Conservation (phyloP, 2,888 invertebrate species). For the Phyllotreta striolata region DNA sequence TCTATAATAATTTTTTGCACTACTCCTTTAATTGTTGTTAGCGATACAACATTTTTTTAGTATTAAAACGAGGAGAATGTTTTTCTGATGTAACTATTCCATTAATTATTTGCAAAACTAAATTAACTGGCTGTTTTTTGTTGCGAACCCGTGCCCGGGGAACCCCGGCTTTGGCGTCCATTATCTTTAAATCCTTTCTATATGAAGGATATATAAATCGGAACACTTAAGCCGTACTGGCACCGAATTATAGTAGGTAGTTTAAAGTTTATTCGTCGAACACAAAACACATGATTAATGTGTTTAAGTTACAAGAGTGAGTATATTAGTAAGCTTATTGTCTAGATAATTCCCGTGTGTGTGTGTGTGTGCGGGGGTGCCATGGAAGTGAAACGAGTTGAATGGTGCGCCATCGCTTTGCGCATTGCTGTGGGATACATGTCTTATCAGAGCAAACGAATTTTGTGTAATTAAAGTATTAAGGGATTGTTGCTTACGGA, state of each 20-base stretch:
- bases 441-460: slow-evolving; percentile 45
- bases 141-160: not conserved
- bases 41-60: no score
- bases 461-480: slow-evolving; percentile 46
- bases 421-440: slow-evolving; percentile 20
- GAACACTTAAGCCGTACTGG: slow-evolving; percentile 31
- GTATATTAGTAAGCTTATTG: slow-evolving; percentile 41
- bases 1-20: no score
- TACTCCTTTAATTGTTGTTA: no score
- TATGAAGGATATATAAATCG: slow-evolving; percentile 35
- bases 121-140: no score
- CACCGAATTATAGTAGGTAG: slow-evolving; percentile 31
- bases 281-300: slow-evolving; percentile 43
- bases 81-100: no score
- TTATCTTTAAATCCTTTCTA: slow-evolving; percentile 16
- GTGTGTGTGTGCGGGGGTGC: slow-evolving; percentile 4
- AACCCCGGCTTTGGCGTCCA: not conserved
- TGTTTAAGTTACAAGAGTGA: slow-evolving; percentile 35
- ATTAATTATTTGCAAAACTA: no score
- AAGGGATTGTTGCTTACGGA: slow-evolving; percentile 27
- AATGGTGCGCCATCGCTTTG: slow-evolving; percentile 30
- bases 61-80: no score
- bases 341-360: slow-evolving; percentile 40
- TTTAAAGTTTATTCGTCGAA: slow-evolving; percentile 40
- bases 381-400: slow-evolving; percentile 33